These are phyloP conservation scores for Xylota segnis DNA, from an alignment of 2,888 invertebrate genomes.

Conservation along the genomic window DNA sequence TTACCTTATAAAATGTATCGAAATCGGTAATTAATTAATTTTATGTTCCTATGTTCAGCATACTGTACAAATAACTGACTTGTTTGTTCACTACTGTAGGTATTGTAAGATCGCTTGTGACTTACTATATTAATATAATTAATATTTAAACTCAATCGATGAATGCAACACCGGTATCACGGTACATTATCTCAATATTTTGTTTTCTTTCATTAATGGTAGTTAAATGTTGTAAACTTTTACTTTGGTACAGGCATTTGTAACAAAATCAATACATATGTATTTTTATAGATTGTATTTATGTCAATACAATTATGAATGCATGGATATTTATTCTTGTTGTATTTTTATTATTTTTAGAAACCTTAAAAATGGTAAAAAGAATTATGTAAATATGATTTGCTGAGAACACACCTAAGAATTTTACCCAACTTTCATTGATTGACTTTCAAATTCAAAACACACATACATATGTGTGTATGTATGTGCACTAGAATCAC, in stretches of 20 bases:
- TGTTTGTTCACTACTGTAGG: conserved; percentile 32
- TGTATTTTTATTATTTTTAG: no score
- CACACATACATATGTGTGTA: no score
- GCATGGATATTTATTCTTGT: no score
- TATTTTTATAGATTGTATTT: background rate
- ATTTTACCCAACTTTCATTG: no score
- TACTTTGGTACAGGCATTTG: background rate
- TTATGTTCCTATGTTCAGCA: conserved; percentile 12
- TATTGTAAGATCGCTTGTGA: conserved; percentile 11
- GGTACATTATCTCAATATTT: conserved; percentile 55
- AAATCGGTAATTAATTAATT: background rate
- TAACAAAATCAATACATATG: background rate
- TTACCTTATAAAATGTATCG: conserved; percentile 3
- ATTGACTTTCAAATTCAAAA: no score
- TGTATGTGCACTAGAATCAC: no score
- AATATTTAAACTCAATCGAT: conserved; percentile 43
- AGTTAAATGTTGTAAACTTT: background rate
- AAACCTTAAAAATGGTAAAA: no score
- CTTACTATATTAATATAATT: conserved; percentile 6
- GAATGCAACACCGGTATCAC: conserved; percentile 58
- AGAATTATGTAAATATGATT: no score
- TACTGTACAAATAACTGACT: background rate
- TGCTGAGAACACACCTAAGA: no score
- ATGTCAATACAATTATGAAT: no score
- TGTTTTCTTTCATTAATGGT: conserved; percentile 17